Conservation (phyloP, 2,797 vertebrate species). For the Myotis daubentonii region DNA sequence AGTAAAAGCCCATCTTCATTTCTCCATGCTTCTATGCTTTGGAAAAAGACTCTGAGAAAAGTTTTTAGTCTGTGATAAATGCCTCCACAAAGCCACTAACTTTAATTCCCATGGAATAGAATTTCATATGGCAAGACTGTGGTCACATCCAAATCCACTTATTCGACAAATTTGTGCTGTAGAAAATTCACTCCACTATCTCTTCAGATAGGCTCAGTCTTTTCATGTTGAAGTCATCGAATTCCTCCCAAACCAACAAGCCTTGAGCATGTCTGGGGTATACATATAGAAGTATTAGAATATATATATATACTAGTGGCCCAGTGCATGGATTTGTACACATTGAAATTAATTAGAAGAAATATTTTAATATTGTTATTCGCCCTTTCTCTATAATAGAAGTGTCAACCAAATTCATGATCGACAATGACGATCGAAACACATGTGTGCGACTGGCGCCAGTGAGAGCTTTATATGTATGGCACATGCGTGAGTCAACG, state of each 20-base stretch:
- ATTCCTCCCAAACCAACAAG: slow-evolving; percentile 8
- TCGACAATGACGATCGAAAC: too few species aligned
- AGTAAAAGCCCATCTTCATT: background rate
- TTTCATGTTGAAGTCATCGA: slow-evolving; percentile 4
- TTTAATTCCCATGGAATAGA: slow-evolving; percentile 61
- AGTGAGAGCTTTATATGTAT: too few species aligned
- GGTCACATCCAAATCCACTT: slow-evolving; percentile 55
- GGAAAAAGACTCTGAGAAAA: slow-evolving; percentile 46
- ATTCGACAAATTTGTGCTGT: background rate
- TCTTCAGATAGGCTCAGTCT: slow-evolving; percentile 3
- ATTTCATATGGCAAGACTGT: slow-evolving; percentile 48
- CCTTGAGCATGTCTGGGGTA: background rate
- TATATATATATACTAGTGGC: too few species aligned
- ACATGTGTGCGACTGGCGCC: too few species aligned
- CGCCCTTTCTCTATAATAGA: too few species aligned
- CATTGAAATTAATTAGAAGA: too few species aligned
- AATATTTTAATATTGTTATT: too few species aligned
- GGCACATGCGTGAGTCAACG: too few species aligned
- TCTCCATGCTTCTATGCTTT: background rate
- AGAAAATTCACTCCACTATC: background rate
- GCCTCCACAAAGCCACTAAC: slow-evolving; percentile 55
- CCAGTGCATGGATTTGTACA: too few species aligned
- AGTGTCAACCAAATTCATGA: too few species aligned
- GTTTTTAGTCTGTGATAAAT: slow-evolving; percentile 26
- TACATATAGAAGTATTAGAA: background rate